These are phyloP conservation scores for Dasysyrphus albostriatus DNA, from an alignment of 2,888 invertebrate species.

Conservation along the genomic window DNA sequence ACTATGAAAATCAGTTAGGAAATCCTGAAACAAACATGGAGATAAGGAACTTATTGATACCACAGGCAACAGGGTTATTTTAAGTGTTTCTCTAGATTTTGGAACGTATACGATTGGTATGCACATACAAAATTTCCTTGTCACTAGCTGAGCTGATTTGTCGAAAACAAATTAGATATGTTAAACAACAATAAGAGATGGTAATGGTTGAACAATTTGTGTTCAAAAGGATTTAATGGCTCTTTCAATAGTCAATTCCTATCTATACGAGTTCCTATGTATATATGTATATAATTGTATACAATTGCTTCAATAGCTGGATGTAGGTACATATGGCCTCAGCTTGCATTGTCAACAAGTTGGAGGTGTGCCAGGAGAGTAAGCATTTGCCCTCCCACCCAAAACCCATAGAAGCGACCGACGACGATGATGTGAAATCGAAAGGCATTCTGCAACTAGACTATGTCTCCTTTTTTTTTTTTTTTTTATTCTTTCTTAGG, in stretches of 20 bases:
- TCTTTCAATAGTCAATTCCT: slow-evolving; percentile 40
- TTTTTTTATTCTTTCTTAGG: background rate
- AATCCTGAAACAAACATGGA: too few relatives aligned
- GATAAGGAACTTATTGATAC: too few relatives aligned
- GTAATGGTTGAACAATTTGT: slow-evolving; percentile 63
- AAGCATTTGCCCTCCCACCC: background rate
- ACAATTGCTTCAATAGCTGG: too few relatives aligned
- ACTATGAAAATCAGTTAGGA: too few relatives aligned
- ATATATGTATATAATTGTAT: too few relatives aligned
- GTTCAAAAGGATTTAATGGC: slow-evolving; percentile 57
- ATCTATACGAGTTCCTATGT: too few relatives aligned
- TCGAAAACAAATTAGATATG: slow-evolving; percentile 29
- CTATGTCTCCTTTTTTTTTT: background rate
- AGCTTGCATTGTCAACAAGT: slow-evolving; percentile 73
- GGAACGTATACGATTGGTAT: too few relatives aligned
- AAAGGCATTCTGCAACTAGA: slow-evolving; percentile 21
- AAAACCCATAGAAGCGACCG: background rate
- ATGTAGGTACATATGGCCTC: too few relatives aligned
- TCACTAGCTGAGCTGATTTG: background rate
- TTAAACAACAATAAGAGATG: slow-evolving; percentile 46
- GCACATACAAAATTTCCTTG: too few relatives aligned
- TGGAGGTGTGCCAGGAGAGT: slow-evolving; percentile 57
- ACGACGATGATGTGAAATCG: background rate
- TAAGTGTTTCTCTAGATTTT: too few relatives aligned
- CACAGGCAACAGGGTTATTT: too few relatives aligned